A percentile compares a stretch with the other conserved stretches of the same genome.
These are phyloP conservation scores for Sparus aurata DNA, from an alignment of 2,797 vertebrate species.

Conservation along the genomic window DNA sequence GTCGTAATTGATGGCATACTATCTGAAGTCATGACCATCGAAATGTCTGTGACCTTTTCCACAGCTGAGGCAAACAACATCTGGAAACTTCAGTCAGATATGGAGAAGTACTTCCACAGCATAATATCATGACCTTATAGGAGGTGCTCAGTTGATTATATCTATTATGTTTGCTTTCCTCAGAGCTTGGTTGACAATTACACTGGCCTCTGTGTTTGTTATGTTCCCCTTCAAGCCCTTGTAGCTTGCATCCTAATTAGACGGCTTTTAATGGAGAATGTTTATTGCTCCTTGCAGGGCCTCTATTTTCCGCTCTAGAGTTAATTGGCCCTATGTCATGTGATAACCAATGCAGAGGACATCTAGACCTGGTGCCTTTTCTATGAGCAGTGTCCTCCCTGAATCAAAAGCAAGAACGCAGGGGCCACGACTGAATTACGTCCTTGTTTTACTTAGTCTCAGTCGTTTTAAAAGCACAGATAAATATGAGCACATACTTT, in stretches of 20 bases:
- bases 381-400: conserved; percentile 52
- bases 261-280: conserved; percentile 78
- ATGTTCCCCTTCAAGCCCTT: conserved; percentile 78
- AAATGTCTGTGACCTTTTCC: conserved; percentile 73
- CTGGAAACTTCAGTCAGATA: conserved; percentile 60
- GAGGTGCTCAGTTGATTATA: conserved; percentile 63
- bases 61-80: conserved; percentile 54
- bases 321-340: conserved; percentile 79
- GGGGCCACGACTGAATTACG: conserved; percentile 5
- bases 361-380: conserved; percentile 47
- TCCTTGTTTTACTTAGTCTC: conserved; percentile 26
- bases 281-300: conserved; percentile 80
- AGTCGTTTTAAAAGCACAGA: conserved; percentile 11
- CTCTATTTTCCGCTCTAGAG: conserved; percentile 71
- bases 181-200: conserved; percentile 74
- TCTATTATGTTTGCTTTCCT: conserved; percentile 74
- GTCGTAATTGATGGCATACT: conserved; percentile 64
- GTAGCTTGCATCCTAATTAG: conserved; percentile 82
- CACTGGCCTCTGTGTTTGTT: conserved; percentile 76
- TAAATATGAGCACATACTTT: conserved; percentile 6
- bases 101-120: conserved; percentile 54
- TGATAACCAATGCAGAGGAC: conserved; percentile 74
- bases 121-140: conserved; percentile 67
- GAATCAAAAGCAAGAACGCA: conserved; percentile 24
- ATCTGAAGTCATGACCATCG: conserved; percentile 54